Percentiles rank a stretch among this genome's conserved stretches.
Conservation (phyloP, 2,113 vertebrate species). For the Rhadina sibilatrix region DNA sequence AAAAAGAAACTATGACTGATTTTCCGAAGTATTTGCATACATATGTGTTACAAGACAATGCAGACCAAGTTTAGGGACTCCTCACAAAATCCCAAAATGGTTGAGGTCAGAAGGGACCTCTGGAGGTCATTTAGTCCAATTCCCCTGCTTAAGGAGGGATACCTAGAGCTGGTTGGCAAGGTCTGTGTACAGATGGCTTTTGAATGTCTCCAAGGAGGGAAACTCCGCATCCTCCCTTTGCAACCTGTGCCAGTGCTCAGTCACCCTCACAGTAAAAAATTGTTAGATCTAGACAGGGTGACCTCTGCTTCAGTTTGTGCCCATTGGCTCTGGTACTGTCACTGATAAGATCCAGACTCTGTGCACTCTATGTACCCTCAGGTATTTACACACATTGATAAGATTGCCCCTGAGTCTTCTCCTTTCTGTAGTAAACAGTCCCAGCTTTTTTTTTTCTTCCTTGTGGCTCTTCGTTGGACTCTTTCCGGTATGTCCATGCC, state of each 20-base stretch:
- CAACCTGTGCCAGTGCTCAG: background rate
- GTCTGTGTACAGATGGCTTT: background rate
- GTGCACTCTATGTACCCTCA: background rate
- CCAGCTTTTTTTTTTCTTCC: background rate
- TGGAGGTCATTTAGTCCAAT: background rate
- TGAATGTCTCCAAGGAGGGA: background rate
- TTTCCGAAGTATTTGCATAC: background rate
- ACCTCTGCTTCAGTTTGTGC: background rate
- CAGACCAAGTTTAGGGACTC: background rate
- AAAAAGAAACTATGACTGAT: background rate
- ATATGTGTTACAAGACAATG: background rate
- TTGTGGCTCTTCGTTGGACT: background rate
- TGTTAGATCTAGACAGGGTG: background rate
- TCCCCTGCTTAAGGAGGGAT: background rate
- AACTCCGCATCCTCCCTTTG: background rate
- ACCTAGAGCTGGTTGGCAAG: background rate
- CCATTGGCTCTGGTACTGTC: background rate
- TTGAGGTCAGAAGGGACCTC: background rate
- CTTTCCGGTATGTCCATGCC: background rate
- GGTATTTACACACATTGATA: background rate
- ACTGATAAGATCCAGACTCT: background rate
- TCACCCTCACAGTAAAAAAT: background rate
- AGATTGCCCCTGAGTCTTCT: background rate
- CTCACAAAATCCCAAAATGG: background rate
- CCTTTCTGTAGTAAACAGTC: background rate